These are phyloP conservation scores for Holacanthella duospinosa DNA, from an alignment of 2,888 invertebrate genomes.

Conservation along the genomic window DNA sequence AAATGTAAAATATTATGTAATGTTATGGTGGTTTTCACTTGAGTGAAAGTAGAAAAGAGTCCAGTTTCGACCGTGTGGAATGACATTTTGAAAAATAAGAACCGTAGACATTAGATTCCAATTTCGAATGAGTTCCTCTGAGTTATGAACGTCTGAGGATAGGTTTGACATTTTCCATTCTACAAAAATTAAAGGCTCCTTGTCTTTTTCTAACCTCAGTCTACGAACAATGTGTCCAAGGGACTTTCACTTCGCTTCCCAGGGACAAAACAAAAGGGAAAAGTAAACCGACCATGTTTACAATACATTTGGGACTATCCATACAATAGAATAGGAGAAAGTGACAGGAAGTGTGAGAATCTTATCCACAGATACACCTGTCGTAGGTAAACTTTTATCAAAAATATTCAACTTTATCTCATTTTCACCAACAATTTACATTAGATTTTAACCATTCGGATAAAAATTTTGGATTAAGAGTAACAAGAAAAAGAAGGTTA, in stretches of 20 bases:
- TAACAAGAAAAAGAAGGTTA: neutral
- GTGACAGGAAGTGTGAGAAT: neutral
- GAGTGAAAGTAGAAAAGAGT: neutral
- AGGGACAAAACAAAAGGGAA: neutral
- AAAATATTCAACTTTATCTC: neutral
- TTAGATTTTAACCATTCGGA: neutral
- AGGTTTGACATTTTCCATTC: neutral
- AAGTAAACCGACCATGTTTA: constrained; percentile 4
- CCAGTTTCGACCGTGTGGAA: neutral
- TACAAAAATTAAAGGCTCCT: neutral
- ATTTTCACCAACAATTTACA: neutral
- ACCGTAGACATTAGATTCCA: neutral
- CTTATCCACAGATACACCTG: neutral
- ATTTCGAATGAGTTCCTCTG: neutral
- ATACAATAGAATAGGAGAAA: neutral
- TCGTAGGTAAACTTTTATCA: neutral
- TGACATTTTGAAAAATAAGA: constrained; percentile 1
- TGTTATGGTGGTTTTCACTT: neutral
- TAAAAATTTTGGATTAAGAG: neutral
- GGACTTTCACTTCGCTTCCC: neutral
- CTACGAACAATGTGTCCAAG: neutral
- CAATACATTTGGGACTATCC: neutral
- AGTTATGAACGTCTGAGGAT: neutral
- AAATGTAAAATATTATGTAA: neutral
- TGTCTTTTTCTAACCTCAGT: neutral